A percentile compares a stretch with the other conserved stretches of the same genome.
Evolutionary conservation across 1,140 invertebrate genomes (phyloP).

Genomic region (Cotesia typhae): DNA sequence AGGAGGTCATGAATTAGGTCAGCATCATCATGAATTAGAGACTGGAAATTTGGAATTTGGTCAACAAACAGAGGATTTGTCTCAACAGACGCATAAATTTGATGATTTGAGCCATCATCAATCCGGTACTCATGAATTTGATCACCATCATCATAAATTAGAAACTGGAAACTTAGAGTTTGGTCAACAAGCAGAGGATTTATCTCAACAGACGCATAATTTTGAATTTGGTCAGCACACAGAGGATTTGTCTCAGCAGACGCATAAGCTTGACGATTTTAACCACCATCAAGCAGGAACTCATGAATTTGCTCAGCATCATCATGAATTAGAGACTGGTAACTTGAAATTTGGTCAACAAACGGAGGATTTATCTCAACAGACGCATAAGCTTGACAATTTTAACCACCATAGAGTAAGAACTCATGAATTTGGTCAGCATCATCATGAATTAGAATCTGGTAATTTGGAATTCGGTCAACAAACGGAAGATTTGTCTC

Average conservation of each 20-base stretch:
- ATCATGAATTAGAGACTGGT: slow-evolving; percentile 39
- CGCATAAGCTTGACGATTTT: neutral
- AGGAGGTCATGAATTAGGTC: slow-evolving; percentile 17
- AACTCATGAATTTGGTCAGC: too few species aligned
- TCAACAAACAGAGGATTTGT: slow-evolving; percentile 22
- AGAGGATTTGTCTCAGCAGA: neutral
- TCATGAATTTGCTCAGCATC: slow-evolving; percentile 47
- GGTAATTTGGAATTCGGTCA: too few species aligned
- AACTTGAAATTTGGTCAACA: slow-evolving; percentile 37
- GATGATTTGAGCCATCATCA: too few species aligned
- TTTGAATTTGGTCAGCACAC: slow-evolving; percentile 8
- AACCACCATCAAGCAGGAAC: neutral
- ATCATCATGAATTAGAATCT: too few species aligned
- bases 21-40: neutral
- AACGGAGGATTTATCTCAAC: too few species aligned
- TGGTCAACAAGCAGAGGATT: slow-evolving; percentile 21
- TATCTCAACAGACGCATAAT: slow-evolving; percentile 2
- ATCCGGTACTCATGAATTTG: slow-evolving; percentile 18
- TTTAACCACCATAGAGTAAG: too few species aligned
- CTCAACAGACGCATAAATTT: slow-evolving; percentile 1
- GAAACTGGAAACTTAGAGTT: slow-evolving; percentile 14
- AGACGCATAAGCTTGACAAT: neutral
- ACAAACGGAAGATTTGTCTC: too few species aligned
- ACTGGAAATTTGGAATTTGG: slow-evolving; percentile 13
- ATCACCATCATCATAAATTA: neutral